Percentiles rank a stretch among this genome's conserved stretches.
phyloP scores from a whole-genome alignment of 2,888 invertebrate species.

The Oegoconia quadripuncta region DNA sequence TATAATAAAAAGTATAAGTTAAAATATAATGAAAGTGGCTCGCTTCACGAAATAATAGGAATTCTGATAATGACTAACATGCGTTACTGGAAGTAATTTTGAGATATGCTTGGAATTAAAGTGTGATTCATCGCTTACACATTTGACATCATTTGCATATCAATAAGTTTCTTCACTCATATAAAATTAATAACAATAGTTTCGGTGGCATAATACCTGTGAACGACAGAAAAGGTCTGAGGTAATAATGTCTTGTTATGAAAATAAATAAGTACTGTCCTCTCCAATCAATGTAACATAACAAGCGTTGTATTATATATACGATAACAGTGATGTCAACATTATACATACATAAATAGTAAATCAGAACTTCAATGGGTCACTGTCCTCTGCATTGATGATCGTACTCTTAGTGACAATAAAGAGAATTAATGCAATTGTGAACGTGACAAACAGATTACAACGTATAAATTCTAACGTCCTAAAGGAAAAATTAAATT shows the following conservation, averaged over 20 bases:
- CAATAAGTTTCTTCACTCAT: slow-evolving; percentile 26
- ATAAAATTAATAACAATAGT: slow-evolving; percentile 13
- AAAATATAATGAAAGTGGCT: not conserved
- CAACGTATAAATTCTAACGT: slow-evolving; percentile 28
- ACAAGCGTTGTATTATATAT: not conserved
- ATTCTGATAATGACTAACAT: not conserved
- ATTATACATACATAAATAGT: slow-evolving; percentile 38
- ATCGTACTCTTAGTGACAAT: slow-evolving; percentile 51
- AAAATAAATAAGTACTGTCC: not conserved
- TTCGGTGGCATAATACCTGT: not conserved
- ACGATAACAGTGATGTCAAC: slow-evolving; percentile 38
- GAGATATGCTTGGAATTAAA: slow-evolving; percentile 24
- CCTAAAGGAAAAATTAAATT: slow-evolving; percentile 28
- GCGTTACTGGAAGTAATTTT: not conserved
- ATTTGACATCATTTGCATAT: slow-evolving; percentile 34
- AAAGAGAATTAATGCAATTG: slow-evolving; percentile 50
- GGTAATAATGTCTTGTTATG: slow-evolving; percentile 10
- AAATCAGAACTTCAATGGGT: slow-evolving; percentile 49
- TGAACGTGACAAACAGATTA: slow-evolving; percentile 37
- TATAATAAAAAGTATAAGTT: not conserved
- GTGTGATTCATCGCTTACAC: slow-evolving; percentile 37
- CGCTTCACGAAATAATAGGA: not conserved
- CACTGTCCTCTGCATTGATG: slow-evolving; percentile 59
- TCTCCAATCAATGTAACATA: not conserved
- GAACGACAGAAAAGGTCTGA: slow-evolving; percentile 5